Evolutionary conservation across 2,888 invertebrate species (phyloP).

Genomic region (Lasiommata megera): DNA sequence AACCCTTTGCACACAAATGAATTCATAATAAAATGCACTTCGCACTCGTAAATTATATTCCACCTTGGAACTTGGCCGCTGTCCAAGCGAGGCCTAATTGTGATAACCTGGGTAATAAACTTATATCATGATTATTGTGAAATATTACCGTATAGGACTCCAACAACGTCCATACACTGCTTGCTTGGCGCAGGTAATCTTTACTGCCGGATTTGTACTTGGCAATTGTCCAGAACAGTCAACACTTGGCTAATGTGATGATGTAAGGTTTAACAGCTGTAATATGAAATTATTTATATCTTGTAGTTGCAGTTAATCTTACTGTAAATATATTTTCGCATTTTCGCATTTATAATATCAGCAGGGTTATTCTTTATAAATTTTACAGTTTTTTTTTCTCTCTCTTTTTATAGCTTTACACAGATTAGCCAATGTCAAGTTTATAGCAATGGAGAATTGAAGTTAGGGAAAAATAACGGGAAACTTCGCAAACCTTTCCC

Average conservation of each 20-base stretch:
- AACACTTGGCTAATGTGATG: constrained; percentile 43
- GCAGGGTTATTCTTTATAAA: no score
- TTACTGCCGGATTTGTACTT: constrained; percentile 45
- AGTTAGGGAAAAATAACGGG: no score
- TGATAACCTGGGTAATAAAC: not conserved
- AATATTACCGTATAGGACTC: not conserved
- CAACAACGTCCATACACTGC: constrained; percentile 3
- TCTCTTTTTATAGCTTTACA: no score
- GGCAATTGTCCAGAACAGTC: constrained; percentile 45
- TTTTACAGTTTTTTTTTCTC: no score
- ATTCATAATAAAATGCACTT: not conserved
- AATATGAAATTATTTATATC: no score
- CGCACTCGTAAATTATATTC: not conserved
- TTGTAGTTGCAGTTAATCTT: no score
- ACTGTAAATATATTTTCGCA: no score
- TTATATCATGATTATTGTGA: constrained; percentile 6
- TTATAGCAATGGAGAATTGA: no score
- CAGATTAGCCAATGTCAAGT: no score
- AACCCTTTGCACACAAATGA: not conserved
- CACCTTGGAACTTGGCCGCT: constrained; percentile 2
- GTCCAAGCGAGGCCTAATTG: constrained; percentile 6
- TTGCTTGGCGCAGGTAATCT: constrained; percentile 41
- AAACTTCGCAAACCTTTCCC: no score
- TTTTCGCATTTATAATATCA: no score
- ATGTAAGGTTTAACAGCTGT: not conserved